Percentiles rank a stretch among this genome's conserved stretches.
Evolutionary conservation across 2,888 invertebrate genomes (phyloP).

Genomic region (Argyresthia albistria): DNA sequence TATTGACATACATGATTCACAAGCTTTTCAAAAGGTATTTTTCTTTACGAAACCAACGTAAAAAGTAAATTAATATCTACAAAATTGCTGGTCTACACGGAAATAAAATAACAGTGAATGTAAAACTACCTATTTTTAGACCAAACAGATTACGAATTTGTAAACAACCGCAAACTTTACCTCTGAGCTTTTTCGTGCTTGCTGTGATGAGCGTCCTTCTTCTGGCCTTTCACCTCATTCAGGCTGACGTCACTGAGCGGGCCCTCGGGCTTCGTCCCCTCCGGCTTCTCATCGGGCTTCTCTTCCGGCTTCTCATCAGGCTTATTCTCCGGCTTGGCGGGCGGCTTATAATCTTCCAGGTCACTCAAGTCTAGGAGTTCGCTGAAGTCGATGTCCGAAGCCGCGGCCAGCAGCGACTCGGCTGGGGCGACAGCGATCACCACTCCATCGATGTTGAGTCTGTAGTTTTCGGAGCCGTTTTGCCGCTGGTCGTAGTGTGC

Average conservation of each 20-base stretch:
- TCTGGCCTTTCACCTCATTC: conserved; percentile 34
- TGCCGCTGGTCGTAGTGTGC: conserved; percentile 81
- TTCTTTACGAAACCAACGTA: too few relatives aligned
- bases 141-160: too few relatives aligned
- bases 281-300: conserved; percentile 17
- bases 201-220: conserved; percentile 35
- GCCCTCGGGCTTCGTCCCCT: conserved; percentile 19
- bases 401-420: conserved; percentile 71
- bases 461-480: conserved; percentile 82
- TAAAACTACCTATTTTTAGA: too few relatives aligned
- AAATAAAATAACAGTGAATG: too few relatives aligned
- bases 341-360: conserved; percentile 24
- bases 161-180: conserved; percentile 19
- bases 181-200: conserved; percentile 56
- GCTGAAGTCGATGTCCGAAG: conserved; percentile 54
- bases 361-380: conserved; percentile 46
- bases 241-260: conserved; percentile 38
- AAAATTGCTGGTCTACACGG: too few relatives aligned
- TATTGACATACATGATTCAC: too few relatives aligned
- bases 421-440: conserved; percentile 77
- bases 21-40: too few relatives aligned
- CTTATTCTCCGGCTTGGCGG: conserved; percentile 15
- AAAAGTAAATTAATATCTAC: too few relatives aligned
- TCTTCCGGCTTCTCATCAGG: conserved; percentile 12
- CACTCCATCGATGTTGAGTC: conserved; percentile 79